These are phyloP conservation scores for Himantopus leucocephalus DNA, from an alignment of 2,113 vertebrate genomes.

Conservation along the genomic window DNA sequence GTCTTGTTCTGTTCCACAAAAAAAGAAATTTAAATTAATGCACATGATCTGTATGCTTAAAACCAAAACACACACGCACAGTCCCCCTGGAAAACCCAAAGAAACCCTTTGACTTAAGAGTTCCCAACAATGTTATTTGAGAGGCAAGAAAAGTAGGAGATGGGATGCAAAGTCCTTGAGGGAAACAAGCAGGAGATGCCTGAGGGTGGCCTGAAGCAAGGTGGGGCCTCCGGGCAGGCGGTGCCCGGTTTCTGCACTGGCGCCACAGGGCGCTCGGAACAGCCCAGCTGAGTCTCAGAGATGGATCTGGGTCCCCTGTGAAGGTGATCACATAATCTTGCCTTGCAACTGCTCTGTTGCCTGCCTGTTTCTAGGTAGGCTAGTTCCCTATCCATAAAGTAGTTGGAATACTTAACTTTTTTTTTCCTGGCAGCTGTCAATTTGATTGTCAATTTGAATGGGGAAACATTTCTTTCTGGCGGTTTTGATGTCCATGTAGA, in stretches of 20 bases:
- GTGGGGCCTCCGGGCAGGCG: neutral
- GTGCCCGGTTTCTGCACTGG: neutral
- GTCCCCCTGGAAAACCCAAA: neutral
- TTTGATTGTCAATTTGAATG: slow-evolving; percentile 56
- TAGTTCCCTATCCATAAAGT: neutral
- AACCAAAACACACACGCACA: neutral
- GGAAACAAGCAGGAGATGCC: neutral
- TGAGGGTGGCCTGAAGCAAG: neutral
- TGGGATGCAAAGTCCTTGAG: neutral
- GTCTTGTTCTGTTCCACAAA: neutral
- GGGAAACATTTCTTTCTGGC: slow-evolving; percentile 42
- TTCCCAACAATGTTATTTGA: neutral
- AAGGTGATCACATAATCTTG: neutral
- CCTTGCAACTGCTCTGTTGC: neutral
- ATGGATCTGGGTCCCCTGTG: neutral
- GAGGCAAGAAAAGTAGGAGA: neutral
- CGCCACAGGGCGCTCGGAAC: neutral
- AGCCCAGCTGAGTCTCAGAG: neutral
- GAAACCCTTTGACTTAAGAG: neutral
- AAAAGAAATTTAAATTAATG: neutral
- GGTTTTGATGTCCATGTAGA: slow-evolving; percentile 57
- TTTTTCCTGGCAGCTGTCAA: slow-evolving; percentile 22
- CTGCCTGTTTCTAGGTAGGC: neutral
- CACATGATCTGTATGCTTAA: neutral
- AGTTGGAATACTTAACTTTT: neutral